Evolutionary conservation across 2,113 vertebrate genomes (phyloP), one percentile per base, ranked within the genome.

Genomic region (Rafetus swinhoei): DNA sequence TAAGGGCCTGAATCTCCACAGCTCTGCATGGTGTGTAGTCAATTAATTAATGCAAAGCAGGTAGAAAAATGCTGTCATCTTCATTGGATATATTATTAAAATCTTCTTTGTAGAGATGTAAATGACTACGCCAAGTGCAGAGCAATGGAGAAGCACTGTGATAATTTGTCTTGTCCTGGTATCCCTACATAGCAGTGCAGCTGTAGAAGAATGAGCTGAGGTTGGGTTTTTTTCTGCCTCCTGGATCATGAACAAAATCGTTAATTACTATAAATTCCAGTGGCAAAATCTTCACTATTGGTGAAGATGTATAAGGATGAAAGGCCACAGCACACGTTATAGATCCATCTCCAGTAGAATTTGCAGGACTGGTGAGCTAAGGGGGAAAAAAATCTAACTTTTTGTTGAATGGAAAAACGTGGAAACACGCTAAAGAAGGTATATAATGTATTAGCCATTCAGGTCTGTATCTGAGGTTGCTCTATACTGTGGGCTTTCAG

Each of bases 21-120:
- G 56, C 39, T 39, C n/a, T 45, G 76, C 39, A 39, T 50, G 9
- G 84, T 25, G 35, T 72, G 39, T 50, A 60, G 57, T 60, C 39
- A 85, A 90, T 90, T 18, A 93, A 93, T 74, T 4, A 56, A 89
- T 79, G 81, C 16, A 86, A 83, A 92, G 56, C 25, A 13, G 55
- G 59, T 86, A 6, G 81, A 54, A 56, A 32, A 0, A 72, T 35
- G 65, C 1, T 11, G 29, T 76, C 69, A 84, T 69, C 25, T 22
- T 14, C 50, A 39, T 76, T 87, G 35, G 52, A 82, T 79, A 5
- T 39, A 69, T 25, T 60, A 54, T 57, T 52, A 93, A 93, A 95
- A 82, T 6, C 13, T 74, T 84, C 62, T 76, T 16, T 22, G 22
- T 2, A 84, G 86, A 91, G 88, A 56, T 2, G 3, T 13, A 85